A percentile compares a stretch with the other conserved stretches of the same genome.
Evolutionary conservation across 2,888 invertebrate species (phyloP).

Genomic region (Cryptus armator): DNA sequence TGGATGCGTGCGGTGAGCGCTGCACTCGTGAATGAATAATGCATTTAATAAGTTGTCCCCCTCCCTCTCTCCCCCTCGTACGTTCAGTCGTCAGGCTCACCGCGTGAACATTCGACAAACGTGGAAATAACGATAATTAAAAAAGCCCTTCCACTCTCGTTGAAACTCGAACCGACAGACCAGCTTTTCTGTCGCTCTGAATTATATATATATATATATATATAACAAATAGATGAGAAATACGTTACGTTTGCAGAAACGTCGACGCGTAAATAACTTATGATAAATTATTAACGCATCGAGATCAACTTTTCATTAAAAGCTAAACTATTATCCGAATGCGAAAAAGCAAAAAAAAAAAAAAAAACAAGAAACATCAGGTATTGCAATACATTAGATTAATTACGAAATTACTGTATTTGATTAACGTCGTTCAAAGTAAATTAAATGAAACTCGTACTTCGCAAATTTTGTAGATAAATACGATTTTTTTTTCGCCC

Average conservation of each 20-base stretch:
- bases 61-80: background rate
- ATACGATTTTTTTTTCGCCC: too few relatives aligned
- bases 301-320: background rate
- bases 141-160: conserved; percentile 14
- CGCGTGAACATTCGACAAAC: conserved; percentile 59
- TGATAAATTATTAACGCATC: conserved; percentile 6
- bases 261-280: background rate
- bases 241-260: background rate
- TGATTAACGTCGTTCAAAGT: too few relatives aligned
- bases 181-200: background rate
- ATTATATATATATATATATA: background rate
- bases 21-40: conserved; percentile 67
- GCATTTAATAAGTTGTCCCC: conserved; percentile 67
- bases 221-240: background rate
- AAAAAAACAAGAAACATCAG: background rate
- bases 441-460: too few relatives aligned
- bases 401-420: conserved; percentile 12
- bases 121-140: conserved; percentile 62
- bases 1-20: conserved; percentile 61
- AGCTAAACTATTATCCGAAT: conserved; percentile 15
- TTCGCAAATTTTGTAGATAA: too few relatives aligned
- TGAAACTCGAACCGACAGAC: background rate
- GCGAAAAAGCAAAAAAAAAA: background rate
- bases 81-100: conserved; percentile 31
- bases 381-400: background rate